Evolutionary conservation across 2,113 vertebrate species (phyloP).

Genomic region (Fregata magnificens): DNA sequence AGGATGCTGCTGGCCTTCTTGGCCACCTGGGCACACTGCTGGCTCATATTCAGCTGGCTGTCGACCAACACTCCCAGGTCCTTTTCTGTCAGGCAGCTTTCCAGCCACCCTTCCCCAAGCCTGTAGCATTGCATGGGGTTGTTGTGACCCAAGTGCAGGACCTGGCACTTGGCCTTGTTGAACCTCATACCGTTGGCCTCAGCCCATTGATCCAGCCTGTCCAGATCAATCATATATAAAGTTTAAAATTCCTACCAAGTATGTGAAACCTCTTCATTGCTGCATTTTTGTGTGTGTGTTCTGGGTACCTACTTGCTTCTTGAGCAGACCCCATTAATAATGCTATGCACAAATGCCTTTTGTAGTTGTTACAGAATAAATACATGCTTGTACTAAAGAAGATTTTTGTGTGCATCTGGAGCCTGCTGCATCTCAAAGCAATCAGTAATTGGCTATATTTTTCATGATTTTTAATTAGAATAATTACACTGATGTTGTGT

Average conservation of each 20-base stretch:
- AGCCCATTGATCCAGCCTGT: neutral
- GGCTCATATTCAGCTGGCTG: neutral
- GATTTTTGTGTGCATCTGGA: neutral
- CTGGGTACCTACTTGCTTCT: neutral
- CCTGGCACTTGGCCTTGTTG: neutral
- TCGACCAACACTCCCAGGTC: rapidly evolving
- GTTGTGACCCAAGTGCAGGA: neutral
- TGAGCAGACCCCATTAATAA: neutral
- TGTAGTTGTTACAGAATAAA: neutral
- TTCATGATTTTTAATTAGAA: neutral
- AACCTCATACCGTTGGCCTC: neutral
- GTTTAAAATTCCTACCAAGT: neutral
- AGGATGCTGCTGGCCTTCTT: neutral
- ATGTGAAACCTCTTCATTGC: neutral
- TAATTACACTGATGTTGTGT: neutral
- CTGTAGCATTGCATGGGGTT: neutral
- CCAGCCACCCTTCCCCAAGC: neutral
- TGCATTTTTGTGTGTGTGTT: neutral
- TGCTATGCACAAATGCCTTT: neutral
- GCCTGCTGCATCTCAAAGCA: neutral
- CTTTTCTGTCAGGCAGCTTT: neutral
- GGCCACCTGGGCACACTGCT: neutral
- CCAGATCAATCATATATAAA: neutral
- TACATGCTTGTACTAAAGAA: neutral
- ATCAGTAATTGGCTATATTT: neutral